Conservation (phyloP, 2,797 vertebrate species). For the Siniperca scherzeri region DNA sequence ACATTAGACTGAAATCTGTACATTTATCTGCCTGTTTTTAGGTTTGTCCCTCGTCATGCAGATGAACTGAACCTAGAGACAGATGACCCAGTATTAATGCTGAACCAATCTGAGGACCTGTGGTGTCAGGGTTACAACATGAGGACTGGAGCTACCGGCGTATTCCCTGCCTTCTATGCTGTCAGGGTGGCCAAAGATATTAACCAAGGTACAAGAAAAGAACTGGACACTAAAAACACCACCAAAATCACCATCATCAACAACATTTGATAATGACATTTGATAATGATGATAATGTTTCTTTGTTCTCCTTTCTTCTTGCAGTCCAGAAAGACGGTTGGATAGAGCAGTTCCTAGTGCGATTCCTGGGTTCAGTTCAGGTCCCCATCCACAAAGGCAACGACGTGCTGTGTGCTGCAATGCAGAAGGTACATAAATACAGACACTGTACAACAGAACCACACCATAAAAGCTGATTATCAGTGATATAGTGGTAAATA, state of each 20-base stretch:
- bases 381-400: slow-evolving; percentile 96
- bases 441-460: not conserved
- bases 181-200: slow-evolving; percentile 85
- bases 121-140: slow-evolving; percentile 99
- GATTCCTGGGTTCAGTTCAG: slow-evolving; percentile 96
- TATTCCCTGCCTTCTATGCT: slow-evolving; percentile 96
- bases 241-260: not conserved
- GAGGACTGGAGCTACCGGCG: slow-evolving; percentile 92
- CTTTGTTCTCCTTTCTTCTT: slow-evolving; percentile 4
- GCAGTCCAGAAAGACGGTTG: slow-evolving; percentile 80
- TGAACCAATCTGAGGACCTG: slow-evolving; percentile 93
- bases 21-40: slow-evolving; percentile 54
- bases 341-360: slow-evolving; percentile 91
- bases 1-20: not conserved
- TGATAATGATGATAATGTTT: not conserved
- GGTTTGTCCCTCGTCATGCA: slow-evolving; percentile 95
- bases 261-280: not conserved
- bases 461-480: not conserved
- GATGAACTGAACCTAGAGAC: slow-evolving; percentile 95
- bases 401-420: slow-evolving; percentile 93
- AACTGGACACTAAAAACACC: not conserved
- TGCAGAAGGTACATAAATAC: slow-evolving; percentile 92
- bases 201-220: slow-evolving; percentile 82
- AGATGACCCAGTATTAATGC: slow-evolving; percentile 93
- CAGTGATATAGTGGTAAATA: not conserved